Percentiles rank a stretch among this genome's conserved stretches.
Conservation (phyloP, 2,888 invertebrate species). For the Orthonychiurus folsomi region DNA sequence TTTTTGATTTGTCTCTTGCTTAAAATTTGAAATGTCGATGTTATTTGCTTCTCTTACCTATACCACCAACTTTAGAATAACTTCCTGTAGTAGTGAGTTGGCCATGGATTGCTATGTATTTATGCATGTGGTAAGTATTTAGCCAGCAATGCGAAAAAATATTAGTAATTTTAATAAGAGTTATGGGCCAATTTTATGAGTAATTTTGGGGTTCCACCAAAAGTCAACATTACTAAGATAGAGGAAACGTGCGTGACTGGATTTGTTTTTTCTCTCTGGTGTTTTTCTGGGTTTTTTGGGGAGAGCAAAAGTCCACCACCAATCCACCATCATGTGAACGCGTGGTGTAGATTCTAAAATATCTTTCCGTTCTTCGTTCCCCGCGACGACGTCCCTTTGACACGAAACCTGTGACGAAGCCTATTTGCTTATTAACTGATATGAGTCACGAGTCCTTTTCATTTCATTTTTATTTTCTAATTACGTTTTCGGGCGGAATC, state of each 20-base stretch:
- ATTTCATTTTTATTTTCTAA: too few species aligned
- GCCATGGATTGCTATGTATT: too few species aligned
- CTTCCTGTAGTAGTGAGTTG: too few species aligned
- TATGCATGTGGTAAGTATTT: too few species aligned
- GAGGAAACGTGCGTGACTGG: not conserved
- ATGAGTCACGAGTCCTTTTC: not conserved
- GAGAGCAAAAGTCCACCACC: not conserved
- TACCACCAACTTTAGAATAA: too few species aligned
- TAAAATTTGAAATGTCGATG: not conserved
- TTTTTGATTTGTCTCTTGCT: not conserved
- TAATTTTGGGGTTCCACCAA: not conserved
- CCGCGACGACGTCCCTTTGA: not conserved
- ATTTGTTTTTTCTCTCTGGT: not conserved
- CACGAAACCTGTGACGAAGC: not conserved
- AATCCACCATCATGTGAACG: not conserved
- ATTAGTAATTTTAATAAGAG: slow-evolving; percentile 1
- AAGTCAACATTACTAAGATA: not conserved
- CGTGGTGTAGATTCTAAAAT: not conserved
- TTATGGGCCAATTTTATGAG: not conserved
- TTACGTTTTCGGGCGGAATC: too few species aligned
- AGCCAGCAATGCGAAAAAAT: too few species aligned
- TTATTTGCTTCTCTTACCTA: too few species aligned
- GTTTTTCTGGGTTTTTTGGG: not conserved
- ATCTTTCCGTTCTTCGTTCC: not conserved
- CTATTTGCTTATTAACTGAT: not conserved